phyloP scores from a whole-genome alignment of 2,113 vertebrate genomes.

The Cebus imitator region DNA sequence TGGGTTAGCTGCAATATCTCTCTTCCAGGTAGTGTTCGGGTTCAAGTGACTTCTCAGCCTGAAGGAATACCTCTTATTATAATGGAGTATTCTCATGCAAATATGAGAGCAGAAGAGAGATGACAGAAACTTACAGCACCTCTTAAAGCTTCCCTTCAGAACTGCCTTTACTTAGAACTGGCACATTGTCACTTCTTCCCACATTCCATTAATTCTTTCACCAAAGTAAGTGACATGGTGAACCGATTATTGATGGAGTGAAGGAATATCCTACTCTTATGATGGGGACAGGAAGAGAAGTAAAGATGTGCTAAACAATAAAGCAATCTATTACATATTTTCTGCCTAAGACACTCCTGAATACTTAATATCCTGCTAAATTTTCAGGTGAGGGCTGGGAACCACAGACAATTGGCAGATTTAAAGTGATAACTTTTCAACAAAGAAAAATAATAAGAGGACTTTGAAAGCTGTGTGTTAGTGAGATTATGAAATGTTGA shows the following conservation, averaged over 20 bases:
- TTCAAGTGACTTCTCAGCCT: not conserved
- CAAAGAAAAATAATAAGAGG: constrained; percentile 14
- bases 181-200: not conserved
- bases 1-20: not conserved
- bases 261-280: not conserved
- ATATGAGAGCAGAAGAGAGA: not conserved
- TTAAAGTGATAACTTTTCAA: constrained; percentile 32
- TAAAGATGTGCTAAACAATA: not conserved
- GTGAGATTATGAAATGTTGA: not conserved
- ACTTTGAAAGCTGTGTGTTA: not conserved
- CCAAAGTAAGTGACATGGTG: not conserved
- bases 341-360: not conserved
- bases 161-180: not conserved
- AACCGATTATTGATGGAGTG: not conserved
- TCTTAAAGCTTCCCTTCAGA: not conserved
- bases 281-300: not conserved
- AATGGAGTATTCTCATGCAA: not conserved
- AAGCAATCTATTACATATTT: not conserved
- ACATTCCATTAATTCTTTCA: not conserved
- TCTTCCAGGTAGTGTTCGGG: not conserved
- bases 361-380: not conserved
- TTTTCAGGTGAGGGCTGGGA: not conserved
- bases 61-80: not conserved
- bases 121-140: not conserved
- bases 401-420: not conserved